These are phyloP conservation scores for Myotis pilosus DNA, from an alignment of 2,797 vertebrate genomes.

Conservation along the genomic window DNA sequence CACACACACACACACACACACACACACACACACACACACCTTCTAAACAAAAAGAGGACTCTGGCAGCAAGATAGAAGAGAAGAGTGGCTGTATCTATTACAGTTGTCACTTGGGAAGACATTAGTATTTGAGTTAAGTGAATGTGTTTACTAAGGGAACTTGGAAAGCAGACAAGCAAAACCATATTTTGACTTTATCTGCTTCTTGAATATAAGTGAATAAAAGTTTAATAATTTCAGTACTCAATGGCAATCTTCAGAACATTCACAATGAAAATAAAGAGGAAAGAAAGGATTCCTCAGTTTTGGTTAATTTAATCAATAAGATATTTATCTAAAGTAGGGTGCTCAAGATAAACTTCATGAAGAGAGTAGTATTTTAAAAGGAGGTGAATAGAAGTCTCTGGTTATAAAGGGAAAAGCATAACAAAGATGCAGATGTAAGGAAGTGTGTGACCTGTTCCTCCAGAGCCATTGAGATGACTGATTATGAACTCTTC, in stretches of 20 bases:
- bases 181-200: constrained; percentile 1
- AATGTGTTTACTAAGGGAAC: background rate
- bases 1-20: background rate
- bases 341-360: background rate
- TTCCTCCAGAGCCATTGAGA: background rate
- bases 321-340: background rate
- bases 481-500: background rate
- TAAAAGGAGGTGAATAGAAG: background rate
- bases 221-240: background rate
- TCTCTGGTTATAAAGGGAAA: background rate
- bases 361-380: background rate
- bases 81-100: background rate
- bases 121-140: background rate
- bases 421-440: background rate
- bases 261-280: constrained; percentile 8
- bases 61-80: background rate
- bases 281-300: background rate
- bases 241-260: background rate
- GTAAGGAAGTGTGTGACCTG: background rate
- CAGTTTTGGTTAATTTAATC: background rate
- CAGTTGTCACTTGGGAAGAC: background rate
- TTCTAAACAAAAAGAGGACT: constrained; percentile 18
- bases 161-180: background rate
- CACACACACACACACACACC: too few relatives aligned
- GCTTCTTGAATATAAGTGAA: constrained; percentile 18